Evolutionary conservation across 2,888 invertebrate species (phyloP).

Genomic region (Spilarctia lutea): DNA sequence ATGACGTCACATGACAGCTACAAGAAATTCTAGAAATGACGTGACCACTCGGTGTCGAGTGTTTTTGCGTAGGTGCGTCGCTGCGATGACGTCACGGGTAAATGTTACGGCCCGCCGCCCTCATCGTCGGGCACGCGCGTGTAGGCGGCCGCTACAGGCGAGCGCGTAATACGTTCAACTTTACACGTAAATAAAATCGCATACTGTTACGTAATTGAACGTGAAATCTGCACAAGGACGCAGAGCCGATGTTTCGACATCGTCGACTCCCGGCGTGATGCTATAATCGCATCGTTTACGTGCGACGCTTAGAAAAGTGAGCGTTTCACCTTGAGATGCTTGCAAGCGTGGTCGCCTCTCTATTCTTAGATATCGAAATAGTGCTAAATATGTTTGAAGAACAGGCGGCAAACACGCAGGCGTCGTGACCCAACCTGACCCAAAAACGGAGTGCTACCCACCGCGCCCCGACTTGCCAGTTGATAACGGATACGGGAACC

Average conservation of each 20-base stretch:
- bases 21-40: conserved; percentile 68
- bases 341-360: conserved; percentile 75
- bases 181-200: conserved; percentile 72
- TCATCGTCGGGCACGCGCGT: conserved; percentile 51
- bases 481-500: conserved; percentile 81
- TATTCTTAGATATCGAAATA: conserved; percentile 79
- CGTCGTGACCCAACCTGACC: conserved; percentile 85
- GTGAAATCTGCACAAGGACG: conserved; percentile 83
- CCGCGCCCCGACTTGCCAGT: conserved; percentile 75
- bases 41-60: conserved; percentile 74
- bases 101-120: conserved; percentile 63
- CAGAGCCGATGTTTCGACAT: conserved; percentile 73
- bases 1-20: conserved; percentile 70
- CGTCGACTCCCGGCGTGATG: conserved; percentile 70
- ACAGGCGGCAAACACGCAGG: conserved; percentile 76
- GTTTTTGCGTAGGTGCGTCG: conserved; percentile 75
- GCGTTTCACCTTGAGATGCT: conserved; percentile 82
- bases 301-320: conserved; percentile 83
- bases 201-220: conserved; percentile 78
- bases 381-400: conserved; percentile 72
- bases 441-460: conserved; percentile 79
- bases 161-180: conserved; percentile 60
- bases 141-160: conserved; percentile 53
- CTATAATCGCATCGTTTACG: conserved; percentile 81
- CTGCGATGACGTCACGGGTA: conserved; percentile 80